phyloP scores from a whole-genome alignment of 2,113 vertebrate genomes.

The Eudorcas thomsonii region DNA sequence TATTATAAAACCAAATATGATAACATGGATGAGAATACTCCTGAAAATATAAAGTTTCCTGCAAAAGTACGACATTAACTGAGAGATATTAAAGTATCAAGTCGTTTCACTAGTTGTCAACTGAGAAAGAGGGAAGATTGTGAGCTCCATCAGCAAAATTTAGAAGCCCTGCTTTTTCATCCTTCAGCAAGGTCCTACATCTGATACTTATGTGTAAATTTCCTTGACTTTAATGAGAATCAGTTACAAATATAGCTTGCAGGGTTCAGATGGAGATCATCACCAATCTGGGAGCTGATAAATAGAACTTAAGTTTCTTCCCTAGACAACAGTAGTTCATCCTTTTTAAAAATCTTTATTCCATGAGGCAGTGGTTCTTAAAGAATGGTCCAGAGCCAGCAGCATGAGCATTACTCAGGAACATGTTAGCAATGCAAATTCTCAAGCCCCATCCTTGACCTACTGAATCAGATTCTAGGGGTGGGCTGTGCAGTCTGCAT shows the following conservation, averaged over 20 bases:
- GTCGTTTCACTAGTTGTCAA: slow-evolving; percentile 47
- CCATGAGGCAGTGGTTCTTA: not conserved
- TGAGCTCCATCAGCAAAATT: slow-evolving; percentile 15
- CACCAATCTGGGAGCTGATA: not conserved
- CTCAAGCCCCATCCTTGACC: not conserved
- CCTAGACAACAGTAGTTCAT: not conserved
- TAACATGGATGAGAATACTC: slow-evolving; percentile 39
- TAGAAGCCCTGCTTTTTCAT: slow-evolving; percentile 4
- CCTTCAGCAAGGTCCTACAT: not conserved
- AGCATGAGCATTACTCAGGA: not conserved
- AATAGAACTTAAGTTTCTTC: not conserved
- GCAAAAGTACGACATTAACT: slow-evolving; percentile 58
- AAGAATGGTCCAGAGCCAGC: not conserved
- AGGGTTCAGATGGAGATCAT: not conserved
- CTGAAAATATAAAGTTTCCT: slow-evolving; percentile 27
- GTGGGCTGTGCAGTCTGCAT: not conserved
- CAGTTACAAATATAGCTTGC: not conserved
- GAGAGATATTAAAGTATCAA: slow-evolving; percentile 62
- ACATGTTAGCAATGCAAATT: not conserved
- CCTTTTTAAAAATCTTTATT: not conserved
- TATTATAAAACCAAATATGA: slow-evolving; percentile 43
- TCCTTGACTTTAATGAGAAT: slow-evolving; percentile 35
- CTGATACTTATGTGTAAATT: not conserved
- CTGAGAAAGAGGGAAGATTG: slow-evolving; percentile 48
- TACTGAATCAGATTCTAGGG: not conserved